Base-by-base conservation (phyloP, 2,797 vertebrate species). In the Alectoris magna region DNA sequence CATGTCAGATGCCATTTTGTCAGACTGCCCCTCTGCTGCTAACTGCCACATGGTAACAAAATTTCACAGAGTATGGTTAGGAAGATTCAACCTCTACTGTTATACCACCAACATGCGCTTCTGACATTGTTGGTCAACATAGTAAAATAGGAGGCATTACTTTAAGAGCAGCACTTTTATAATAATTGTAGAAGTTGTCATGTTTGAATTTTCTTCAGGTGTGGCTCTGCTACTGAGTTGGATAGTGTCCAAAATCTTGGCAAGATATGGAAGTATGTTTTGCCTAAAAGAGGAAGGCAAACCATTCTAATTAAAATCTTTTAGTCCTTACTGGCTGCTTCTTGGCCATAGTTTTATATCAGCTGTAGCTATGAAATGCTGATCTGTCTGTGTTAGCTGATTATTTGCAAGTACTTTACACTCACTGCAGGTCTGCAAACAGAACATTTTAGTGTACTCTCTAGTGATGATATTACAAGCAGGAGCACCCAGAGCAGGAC, bases 221-320 rank as follows among this genome's bases (percentile, higher is more conserved):
- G 43, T 75, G 39, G 19, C 55, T 75, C 29, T 51, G 59, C 17
- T 76, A 87, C 7, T 48, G 60, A 76, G 36, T 58, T 87, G 51
- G 16, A 53, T 9, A 73, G 68, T 21, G 29, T 44, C 41, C 13
- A 51, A 67, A 27, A 39, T 93, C 41, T 39, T 84, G 63, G 14
- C 27, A 76, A n/a, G 11, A 44, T 75, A 27, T 69, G 15, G 38
- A 74, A 4, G 24, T 39, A 34, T 11, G 1, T 29, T 86, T 88
- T 90, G 11, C 79, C 74, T 76, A 88, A 63, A 84, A 64, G 85
- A 68, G 87, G 38, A 88, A n/a, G 55, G 31, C 18, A 21, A 56
- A 91, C 78, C 93, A 73, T 58, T 95, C 59, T 63, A 90, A 31
- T 87, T 90, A 84, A 96, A 94, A 94, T 93, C 26, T 74, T 56